Conservation (phyloP, 1,140 invertebrate genomes). For the Polypedilum vanderplanki region DNA sequence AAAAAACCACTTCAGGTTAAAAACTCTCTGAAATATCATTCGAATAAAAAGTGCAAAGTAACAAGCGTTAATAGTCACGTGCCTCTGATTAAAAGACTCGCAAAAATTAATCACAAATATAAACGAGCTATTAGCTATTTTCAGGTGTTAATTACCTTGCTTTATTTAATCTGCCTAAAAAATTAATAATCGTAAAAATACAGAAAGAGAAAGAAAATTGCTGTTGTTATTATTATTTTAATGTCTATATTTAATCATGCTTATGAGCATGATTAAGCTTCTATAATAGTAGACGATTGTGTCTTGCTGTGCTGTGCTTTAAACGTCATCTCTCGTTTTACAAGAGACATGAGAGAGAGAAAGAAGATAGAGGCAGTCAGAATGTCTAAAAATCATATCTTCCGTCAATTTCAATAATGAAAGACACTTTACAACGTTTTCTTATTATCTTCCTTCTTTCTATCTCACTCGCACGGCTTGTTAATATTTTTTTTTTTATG, state of each 20-base stretch:
- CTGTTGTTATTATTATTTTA: no score
- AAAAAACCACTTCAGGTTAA: neutral
- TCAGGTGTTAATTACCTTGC: neutral
- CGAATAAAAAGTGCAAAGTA: neutral
- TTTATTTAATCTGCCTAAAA: no score
- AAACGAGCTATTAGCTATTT: no score
- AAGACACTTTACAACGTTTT: conserved; percentile 21
- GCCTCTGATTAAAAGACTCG: conserved; percentile 11
- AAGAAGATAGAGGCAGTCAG: neutral
- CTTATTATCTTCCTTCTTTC: neutral
- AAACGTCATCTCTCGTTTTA: conserved; percentile 8
- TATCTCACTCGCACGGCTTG: neutral
- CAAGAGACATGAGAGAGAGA: neutral
- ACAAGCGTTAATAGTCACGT: conserved; percentile 9
- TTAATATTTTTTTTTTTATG: neutral
- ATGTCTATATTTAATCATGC: neutral
- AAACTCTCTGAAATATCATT: neutral
- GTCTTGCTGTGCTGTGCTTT: conserved; percentile 9
- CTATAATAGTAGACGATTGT: neutral
- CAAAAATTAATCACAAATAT: neutral
- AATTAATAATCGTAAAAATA: no score
- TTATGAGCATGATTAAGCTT: neutral
- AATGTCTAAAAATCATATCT: conserved; percentile 27
- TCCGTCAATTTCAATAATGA: conserved; percentile 26
- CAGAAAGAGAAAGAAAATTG: no score